These are phyloP conservation scores for Drosophila cardini DNA, from an alignment of 1,140 invertebrate species.

Conservation along the genomic window DNA sequence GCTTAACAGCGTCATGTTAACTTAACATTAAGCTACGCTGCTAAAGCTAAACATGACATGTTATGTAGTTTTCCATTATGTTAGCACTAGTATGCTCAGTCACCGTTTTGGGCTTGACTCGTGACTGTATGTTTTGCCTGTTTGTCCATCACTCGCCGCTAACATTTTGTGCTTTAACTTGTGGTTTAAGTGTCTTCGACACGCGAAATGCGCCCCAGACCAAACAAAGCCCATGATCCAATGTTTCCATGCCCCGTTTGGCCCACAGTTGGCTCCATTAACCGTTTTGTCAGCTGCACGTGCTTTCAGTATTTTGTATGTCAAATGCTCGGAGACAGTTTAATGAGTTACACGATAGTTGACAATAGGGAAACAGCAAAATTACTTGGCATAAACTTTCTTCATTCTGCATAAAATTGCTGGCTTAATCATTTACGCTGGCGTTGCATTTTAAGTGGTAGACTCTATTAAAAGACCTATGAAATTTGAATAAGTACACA, in stretches of 20 bases:
- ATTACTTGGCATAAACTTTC: conserved; percentile 51
- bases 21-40: neutral
- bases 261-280: conserved; percentile 13
- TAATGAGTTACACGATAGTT: conserved; percentile 60
- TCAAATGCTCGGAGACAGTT: conserved; percentile 65
- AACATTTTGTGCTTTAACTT: conserved; percentile 55
- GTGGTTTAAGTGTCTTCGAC: conserved; percentile 83
- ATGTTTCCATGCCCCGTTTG: conserved; percentile 1
- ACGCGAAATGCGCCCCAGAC: conserved; percentile 72
- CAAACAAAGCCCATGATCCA: conserved; percentile 7
- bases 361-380: neutral
- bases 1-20: neutral
- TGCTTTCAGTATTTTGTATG: conserved; percentile 68
- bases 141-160: conserved; percentile 19
- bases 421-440: conserved; percentile 57
- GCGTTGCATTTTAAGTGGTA: conserved; percentile 71
- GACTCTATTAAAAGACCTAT: conserved; percentile 49
- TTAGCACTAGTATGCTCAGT: neutral
- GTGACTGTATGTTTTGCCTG: conserved; percentile 47
- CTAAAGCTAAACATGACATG: neutral
- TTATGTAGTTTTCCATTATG: neutral
- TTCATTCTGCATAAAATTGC: conserved; percentile 24
- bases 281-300: conserved; percentile 53
- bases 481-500: conserved; percentile 61
- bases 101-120: neutral